Evolutionary conservation across 2,113 vertebrate species (phyloP).

Genomic region (Miniopterus natalensis): DNA sequence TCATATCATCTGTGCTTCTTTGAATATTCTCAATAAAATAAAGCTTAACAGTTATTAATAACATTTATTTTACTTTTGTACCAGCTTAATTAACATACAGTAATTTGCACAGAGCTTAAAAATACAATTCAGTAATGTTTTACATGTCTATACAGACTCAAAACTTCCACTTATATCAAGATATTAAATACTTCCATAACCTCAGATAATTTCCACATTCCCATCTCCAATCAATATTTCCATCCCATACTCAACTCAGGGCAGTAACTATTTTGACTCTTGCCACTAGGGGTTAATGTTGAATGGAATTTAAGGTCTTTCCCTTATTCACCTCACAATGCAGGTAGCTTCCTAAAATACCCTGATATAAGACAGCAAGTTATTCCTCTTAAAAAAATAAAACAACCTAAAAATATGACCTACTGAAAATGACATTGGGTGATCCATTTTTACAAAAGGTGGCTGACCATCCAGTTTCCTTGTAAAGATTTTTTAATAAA

Average conservation of each 20-base stretch:
- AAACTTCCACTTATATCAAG: not conserved
- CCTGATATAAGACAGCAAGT: not conserved
- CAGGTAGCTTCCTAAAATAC: not conserved
- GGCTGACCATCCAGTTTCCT: not conserved
- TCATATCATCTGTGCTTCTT: not conserved
- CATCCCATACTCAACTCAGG: not conserved
- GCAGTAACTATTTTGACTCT: not conserved
- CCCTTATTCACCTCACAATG: not conserved
- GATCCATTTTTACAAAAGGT: not conserved
- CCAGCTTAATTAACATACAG: not conserved
- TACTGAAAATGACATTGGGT: not conserved
- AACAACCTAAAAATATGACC: not conserved
- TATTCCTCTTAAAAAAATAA: not conserved
- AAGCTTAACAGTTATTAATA: not conserved
- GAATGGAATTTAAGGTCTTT: not conserved
- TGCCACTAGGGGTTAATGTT: not conserved
- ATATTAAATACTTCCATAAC: not conserved
- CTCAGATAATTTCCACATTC: not conserved
- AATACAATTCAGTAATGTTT: not conserved
- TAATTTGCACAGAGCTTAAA: not conserved
- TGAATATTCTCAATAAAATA: not conserved
- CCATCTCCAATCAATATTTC: not conserved
- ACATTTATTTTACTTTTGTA: not conserved
- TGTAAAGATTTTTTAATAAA: not conserved
- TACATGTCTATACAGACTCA: not conserved